Evolutionary conservation across 2,797 vertebrate genomes (phyloP).

Genomic region (Craterocephalus amniculus): DNA sequence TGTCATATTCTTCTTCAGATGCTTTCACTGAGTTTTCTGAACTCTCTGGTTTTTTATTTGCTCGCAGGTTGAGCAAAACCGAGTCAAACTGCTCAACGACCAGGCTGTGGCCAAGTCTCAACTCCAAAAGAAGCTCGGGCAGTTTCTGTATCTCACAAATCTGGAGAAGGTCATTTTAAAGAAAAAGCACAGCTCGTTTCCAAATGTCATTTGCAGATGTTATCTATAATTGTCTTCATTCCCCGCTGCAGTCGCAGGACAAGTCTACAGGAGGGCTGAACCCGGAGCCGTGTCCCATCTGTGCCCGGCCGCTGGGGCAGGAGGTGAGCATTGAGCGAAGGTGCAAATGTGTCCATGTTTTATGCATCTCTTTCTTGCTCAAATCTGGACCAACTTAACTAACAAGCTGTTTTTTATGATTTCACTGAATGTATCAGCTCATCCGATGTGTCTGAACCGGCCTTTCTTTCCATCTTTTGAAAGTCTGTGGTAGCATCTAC

Average conservation of each 20-base stretch:
- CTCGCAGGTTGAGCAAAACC: constrained; percentile 94
- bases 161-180: constrained; percentile 90
- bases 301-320: constrained; percentile 92
- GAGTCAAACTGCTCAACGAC: constrained; percentile 97
- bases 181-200: neutral
- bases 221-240: neutral
- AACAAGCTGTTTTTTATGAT: neutral
- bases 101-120: constrained; percentile 95
- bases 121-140: constrained; percentile 97
- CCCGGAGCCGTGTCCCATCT: constrained; percentile 98
- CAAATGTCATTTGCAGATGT: neutral
- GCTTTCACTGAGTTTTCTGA: constrained; percentile 36
- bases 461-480: too few species aligned
- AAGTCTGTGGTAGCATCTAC: too few species aligned
- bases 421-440: neutral
- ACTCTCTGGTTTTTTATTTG: constrained; percentile 8
- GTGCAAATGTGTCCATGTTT: neutral
- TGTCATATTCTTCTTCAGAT: constrained; percentile 11
- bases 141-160: constrained; percentile 96
- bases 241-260: constrained; percentile 90
- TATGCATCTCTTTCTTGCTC: neutral
- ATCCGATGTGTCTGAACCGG: too few species aligned
- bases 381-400: neutral
- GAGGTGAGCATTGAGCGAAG: constrained; percentile 83
- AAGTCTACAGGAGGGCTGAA: constrained; percentile 94